A percentile compares a stretch with the other conserved stretches of the same genome.
Evolutionary conservation across 2,888 invertebrate species (phyloP).

Genomic region (Cenopis cana): DNA sequence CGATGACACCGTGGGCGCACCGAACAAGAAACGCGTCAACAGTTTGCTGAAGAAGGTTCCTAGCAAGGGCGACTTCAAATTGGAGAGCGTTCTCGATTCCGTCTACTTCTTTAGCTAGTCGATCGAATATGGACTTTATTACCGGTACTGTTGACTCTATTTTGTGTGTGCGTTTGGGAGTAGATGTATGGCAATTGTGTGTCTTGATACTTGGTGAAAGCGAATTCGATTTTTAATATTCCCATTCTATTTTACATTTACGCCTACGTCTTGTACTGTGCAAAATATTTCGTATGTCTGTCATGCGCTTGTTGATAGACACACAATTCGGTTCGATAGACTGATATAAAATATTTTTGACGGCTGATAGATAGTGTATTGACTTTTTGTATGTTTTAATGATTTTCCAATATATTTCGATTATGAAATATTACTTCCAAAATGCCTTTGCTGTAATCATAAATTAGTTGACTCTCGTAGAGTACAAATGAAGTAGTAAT

Average conservation of each 20-base stretch:
- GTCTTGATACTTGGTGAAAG: conserved; percentile 29
- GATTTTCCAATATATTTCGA: conserved; percentile 38
- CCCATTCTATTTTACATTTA: neutral
- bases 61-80: conserved; percentile 90
- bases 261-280: neutral
- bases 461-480: conserved; percentile 56
- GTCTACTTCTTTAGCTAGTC: conserved; percentile 94
- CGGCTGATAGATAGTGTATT: conserved; percentile 29
- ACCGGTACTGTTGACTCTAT: conserved; percentile 38
- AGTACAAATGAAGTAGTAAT: conserved; percentile 51
- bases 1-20: conserved; percentile 79
- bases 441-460: conserved; percentile 28
- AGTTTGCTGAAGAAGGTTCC: conserved; percentile 87
- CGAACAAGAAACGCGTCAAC: conserved; percentile 87
- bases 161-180: conserved; percentile 20
- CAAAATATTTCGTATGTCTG: conserved; percentile 1
- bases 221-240: neutral
- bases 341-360: conserved; percentile 49
- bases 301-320: conserved; percentile 34
- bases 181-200: conserved; percentile 48
- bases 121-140: conserved; percentile 22
- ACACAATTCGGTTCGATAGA: conserved; percentile 52
- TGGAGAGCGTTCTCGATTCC: conserved; percentile 90
- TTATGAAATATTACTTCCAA: conserved; percentile 23
- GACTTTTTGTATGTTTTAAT: conserved; percentile 23